Evolutionary conservation across 2,797 vertebrate genomes (phyloP).

Genomic region (Hipposideros larvatus): DNA sequence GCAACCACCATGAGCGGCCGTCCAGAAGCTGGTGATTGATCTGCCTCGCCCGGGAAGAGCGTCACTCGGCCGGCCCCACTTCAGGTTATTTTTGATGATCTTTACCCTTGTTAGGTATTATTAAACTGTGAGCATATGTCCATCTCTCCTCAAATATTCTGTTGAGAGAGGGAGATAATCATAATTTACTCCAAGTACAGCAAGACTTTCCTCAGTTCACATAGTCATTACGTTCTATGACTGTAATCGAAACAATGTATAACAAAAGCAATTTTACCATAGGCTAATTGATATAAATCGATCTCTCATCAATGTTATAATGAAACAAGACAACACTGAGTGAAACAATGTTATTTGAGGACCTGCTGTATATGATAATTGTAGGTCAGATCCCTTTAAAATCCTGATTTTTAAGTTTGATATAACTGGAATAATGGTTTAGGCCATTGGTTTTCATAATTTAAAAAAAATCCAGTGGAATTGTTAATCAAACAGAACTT

Average conservation of each 20-base stretch:
- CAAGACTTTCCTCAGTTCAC: not conserved
- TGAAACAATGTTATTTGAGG: not conserved
- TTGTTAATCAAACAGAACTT: not conserved
- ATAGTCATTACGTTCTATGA: not conserved
- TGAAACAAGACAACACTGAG: not conserved
- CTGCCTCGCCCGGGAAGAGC: too few species aligned
- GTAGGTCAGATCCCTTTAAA: not conserved
- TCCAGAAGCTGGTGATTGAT: too few species aligned
- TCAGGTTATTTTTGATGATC: not conserved
- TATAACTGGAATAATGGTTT: slow-evolving; percentile 15
- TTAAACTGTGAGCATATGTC: not conserved
- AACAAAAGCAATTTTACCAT: not conserved
- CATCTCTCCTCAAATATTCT: not conserved
- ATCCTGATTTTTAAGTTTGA: not conserved
- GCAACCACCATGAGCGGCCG: too few species aligned
- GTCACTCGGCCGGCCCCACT: too few species aligned
- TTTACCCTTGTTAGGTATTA: not conserved
- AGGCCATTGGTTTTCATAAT: not conserved
- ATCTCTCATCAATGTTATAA: not conserved
- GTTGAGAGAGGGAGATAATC: not conserved
- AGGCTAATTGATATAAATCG: not conserved
- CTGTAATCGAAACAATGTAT: not conserved
- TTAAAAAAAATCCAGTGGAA: not conserved
- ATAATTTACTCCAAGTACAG: not conserved
- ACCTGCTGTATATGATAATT: not conserved